Evolutionary conservation across 92 coral and sea anemone species (phyloP).

Genomic region (Epizoanthus fatuus): DNA sequence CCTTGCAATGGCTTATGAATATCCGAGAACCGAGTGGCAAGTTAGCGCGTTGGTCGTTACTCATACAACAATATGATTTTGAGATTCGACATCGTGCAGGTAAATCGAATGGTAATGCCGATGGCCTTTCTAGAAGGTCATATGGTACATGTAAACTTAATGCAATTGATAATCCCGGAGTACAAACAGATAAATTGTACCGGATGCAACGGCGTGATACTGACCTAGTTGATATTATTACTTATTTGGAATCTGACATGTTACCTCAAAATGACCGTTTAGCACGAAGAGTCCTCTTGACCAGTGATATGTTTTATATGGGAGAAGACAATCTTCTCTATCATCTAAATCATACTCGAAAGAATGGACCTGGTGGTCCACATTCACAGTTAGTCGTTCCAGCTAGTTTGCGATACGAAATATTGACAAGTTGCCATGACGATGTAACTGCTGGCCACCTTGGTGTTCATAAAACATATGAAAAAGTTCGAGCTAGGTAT

Average conservation of each 20-base stretch:
- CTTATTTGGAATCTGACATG: constrained; percentile 19
- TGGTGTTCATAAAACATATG: constrained; percentile 55
- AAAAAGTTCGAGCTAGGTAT: constrained; percentile 40
- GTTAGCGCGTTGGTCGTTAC: constrained; percentile 30
- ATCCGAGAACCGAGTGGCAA: constrained; percentile 23
- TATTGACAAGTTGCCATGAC: constrained; percentile 50
- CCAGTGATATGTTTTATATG: too few relatives aligned
- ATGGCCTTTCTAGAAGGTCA: constrained; percentile 10
- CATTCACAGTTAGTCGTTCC: too few relatives aligned
- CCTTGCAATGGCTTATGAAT: constrained; percentile 1
- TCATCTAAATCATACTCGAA: too few relatives aligned
- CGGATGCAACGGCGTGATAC: constrained; percentile 37
- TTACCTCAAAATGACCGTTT: constrained; percentile 18
- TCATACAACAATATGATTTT: constrained; percentile 40
- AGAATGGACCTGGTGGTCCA: too few relatives aligned
- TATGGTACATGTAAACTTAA: constrained; percentile 25
- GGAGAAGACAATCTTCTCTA: too few relatives aligned
- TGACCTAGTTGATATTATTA: constrained; percentile 30
- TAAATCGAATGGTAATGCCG: constrained; percentile 50
- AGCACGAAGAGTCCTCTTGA: too few relatives aligned
- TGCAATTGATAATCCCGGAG: background rate
- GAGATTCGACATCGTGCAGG: constrained; percentile 40
- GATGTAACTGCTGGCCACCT: constrained; percentile 50
- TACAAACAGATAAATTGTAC: background rate
- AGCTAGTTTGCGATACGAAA: background rate